phyloP scores from a whole-genome alignment of 2,113 vertebrate genomes.

The Mirounga angustirostris region DNA sequence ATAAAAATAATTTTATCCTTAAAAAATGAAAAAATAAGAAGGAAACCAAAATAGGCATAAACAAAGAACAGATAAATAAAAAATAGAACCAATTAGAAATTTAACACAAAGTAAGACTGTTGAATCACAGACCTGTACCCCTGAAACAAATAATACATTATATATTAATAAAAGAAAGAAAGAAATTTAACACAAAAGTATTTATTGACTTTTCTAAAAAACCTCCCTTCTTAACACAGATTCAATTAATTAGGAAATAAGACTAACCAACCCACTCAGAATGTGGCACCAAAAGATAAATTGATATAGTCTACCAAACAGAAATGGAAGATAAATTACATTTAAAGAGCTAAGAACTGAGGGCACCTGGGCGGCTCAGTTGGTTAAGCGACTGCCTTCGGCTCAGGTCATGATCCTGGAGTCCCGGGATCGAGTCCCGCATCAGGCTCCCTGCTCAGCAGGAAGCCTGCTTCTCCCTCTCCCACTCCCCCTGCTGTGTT shows the following conservation, averaged over 20 bases:
- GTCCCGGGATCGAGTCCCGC: too few relatives aligned
- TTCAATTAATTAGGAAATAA: background rate
- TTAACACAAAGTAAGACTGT: background rate
- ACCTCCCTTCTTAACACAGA: background rate
- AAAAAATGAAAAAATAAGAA: background rate
- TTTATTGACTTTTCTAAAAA: background rate
- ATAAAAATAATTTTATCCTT: conserved; percentile 22
- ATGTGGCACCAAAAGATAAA: background rate
- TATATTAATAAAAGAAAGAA: background rate
- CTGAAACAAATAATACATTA: too few relatives aligned
- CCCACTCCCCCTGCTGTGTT: too few relatives aligned
- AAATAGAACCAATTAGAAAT: background rate
- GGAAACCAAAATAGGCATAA: background rate
- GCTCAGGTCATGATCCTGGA: too few relatives aligned
- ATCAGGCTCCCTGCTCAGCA: too few relatives aligned
- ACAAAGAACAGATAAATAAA: background rate
- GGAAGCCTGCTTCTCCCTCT: too few relatives aligned
- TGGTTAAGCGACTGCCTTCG: too few relatives aligned
- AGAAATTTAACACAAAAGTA: background rate
- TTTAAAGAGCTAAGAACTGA: conserved; percentile 32
- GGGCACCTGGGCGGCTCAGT: background rate
- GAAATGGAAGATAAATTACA: background rate
- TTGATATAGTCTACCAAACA: background rate
- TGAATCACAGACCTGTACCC: too few relatives aligned
- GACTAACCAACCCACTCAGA: background rate